phyloP scores from a whole-genome alignment of 2,113 vertebrate genomes.

The Syngnathus scovelli region DNA sequence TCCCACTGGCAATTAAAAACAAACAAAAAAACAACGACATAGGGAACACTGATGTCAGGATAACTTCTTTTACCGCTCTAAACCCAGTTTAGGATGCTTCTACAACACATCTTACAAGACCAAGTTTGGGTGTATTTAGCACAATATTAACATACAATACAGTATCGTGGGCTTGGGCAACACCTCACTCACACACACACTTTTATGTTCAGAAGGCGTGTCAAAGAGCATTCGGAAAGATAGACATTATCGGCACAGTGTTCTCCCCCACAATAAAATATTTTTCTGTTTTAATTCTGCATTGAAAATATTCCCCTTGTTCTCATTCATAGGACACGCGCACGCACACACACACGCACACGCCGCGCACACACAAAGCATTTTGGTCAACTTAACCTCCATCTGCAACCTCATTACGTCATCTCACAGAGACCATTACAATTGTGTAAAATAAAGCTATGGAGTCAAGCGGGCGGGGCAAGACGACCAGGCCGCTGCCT shows the following conservation, averaged over 20 bases:
- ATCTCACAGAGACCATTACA: constrained; percentile 80
- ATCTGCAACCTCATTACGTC: constrained; percentile 60
- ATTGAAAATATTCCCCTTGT: constrained; percentile 75
- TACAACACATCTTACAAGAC: constrained; percentile 19
- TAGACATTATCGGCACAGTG: constrained; percentile 71
- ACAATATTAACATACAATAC: constrained; percentile 44
- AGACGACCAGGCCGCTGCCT: constrained; percentile 29
- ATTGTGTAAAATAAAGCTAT: constrained; percentile 73
- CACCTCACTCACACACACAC: constrained; percentile 45
- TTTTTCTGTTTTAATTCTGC: constrained; percentile 60
- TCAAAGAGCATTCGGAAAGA: constrained; percentile 62
- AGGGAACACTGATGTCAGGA: neutral
- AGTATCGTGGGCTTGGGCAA: constrained; percentile 43
- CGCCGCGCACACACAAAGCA: constrained; percentile 40
- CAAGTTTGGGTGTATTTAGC: constrained; percentile 53
- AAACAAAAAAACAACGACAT: constrained; percentile 1
- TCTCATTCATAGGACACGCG: constrained; percentile 60
- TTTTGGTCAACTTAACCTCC: constrained; percentile 68
- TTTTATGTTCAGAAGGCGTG: constrained; percentile 40
- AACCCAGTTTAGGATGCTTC: constrained; percentile 14
- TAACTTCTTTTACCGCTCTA: neutral
- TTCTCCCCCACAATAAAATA: constrained; percentile 58
- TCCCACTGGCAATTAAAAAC: neutral
- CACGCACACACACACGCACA: constrained; percentile 53
- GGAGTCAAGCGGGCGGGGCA: constrained; percentile 58